Base-by-base conservation (phyloP, 2,113 vertebrate species). In the Podarcis cretensis region DNA sequence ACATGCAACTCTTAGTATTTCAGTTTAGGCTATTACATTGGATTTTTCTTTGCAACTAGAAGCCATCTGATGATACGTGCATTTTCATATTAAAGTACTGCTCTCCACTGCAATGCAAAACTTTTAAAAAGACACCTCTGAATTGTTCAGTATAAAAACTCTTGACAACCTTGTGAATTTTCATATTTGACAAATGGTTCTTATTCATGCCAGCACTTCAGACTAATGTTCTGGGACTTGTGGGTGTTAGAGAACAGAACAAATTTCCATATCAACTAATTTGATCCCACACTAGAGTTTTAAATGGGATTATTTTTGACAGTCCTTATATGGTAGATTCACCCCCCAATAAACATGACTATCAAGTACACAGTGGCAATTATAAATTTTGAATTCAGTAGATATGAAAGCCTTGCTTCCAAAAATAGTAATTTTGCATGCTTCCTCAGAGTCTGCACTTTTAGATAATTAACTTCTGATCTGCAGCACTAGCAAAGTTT, bases 161-260 rank as follows among this genome's bases (percentile, higher is more conserved):
- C 93, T 93, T 90, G 86, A 92, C 93, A 96, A 94, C 65, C 95
- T 92, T 30, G 90, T 94, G 92, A 88, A 91, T 84, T 87, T 93
- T 96, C 96, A 89, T 94, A 85, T 90, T 96, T 96, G 95, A 96
- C 93, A 96, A 96, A 92, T 90, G 90, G 89, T 89, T 94, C 93
- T 96, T 95, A 94, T 95, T 96, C 94, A 90, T 94, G 94, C 94
- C 93, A 95, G 91, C 88, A 85, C 94, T 95, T 95, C 94, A 92
- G 92, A 90, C 91, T 92, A 63, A 95, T 92, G 94, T 95, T 96
- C 91, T 95, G 90, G 91, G 89, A 90, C 93, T 90, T 86, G 93
- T 97, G 96, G 95, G 95, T 95, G 96, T 95, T 91, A 94, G 88
- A 91, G 95, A 97, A 97, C 90, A 88, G 96, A 96, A 96, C 94